A percentile compares a stretch with the other conserved stretches of the same genome.
Conservation (phyloP, 2,113 vertebrate genomes). For the Actenoides lindsayi region DNA sequence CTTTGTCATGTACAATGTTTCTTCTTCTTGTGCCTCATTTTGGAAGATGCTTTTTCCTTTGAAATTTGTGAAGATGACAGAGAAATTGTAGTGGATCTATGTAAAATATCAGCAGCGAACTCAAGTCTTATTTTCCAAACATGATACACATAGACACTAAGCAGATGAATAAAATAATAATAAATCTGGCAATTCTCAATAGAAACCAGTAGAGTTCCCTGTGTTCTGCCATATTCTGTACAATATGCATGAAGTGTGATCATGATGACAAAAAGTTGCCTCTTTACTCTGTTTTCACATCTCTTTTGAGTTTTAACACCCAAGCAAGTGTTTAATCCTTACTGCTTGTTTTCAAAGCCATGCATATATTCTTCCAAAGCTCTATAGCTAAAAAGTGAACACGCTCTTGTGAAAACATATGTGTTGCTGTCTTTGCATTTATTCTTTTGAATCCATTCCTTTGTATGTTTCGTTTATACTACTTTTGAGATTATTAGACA, state of each 20-base stretch:
- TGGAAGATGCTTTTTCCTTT: not conserved
- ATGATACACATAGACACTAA: not conserved
- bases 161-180: not conserved
- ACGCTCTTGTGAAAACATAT: not conserved
- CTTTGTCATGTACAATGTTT: not conserved
- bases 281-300: slow-evolving; percentile 1
- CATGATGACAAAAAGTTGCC: not conserved
- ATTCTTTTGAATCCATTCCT: slow-evolving; percentile 4
- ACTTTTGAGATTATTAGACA: not conserved
- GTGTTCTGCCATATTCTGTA: not conserved
- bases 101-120: not conserved
- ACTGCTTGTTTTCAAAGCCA: not conserved
- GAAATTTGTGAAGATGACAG: not conserved
- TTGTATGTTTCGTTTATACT: not conserved
- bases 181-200: not conserved
- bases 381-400: not conserved
- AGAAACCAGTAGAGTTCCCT: not conserved
- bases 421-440: not conserved
- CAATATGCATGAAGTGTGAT: not conserved
- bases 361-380: not conserved
- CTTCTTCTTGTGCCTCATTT: not conserved
- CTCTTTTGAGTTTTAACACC: not conserved
- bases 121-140: not conserved
- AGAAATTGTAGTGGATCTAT: not conserved
- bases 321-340: not conserved